phyloP scores from a whole-genome alignment of 2,797 vertebrate species.

The Clarias laeviceps region DNA sequence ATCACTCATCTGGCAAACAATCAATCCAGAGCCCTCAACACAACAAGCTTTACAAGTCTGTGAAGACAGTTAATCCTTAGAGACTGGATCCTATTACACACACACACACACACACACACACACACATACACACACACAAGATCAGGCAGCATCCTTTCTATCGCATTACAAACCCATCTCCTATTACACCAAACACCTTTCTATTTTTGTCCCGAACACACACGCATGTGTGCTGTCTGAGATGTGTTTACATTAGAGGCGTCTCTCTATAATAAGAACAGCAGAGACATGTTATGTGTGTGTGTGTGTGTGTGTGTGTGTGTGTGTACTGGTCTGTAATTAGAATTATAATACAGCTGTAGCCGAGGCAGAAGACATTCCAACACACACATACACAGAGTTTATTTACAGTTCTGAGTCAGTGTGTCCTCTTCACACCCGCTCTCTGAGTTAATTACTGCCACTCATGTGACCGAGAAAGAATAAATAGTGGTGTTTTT shows the following conservation, averaged over 20 bases:
- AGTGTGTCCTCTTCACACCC: slow-evolving; percentile 24
- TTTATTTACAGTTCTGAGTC: slow-evolving; percentile 39
- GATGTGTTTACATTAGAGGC: slow-evolving; percentile 21
- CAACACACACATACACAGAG: slow-evolving; percentile 2
- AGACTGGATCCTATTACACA: slow-evolving; percentile 26
- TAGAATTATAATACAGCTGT: slow-evolving; percentile 8
- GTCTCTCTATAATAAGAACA: not conserved
- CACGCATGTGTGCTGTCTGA: not conserved
- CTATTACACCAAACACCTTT: slow-evolving; percentile 26
- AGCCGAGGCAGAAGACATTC: not conserved
- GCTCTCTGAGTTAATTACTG: slow-evolving; percentile 39
- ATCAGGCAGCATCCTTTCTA: slow-evolving; percentile 17
- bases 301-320: no score
- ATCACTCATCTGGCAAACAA: slow-evolving; percentile 34
- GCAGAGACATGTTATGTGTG: not conserved
- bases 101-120: slow-evolving; percentile 31
- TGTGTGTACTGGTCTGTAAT: slow-evolving; percentile 8
- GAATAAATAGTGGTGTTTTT: slow-evolving; percentile 40
- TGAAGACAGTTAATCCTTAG: slow-evolving; percentile 36
- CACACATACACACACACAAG: slow-evolving; percentile 19
- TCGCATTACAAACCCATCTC: slow-evolving; percentile 30
- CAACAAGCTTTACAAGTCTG: slow-evolving; percentile 34
- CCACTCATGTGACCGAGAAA: slow-evolving; percentile 23
- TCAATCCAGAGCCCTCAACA: slow-evolving; percentile 39
- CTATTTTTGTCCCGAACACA: slow-evolving; percentile 19